Percentiles rank a stretch among this genome's conserved stretches.
Evolutionary conservation across 1,140 invertebrate genomes (phyloP).

Genomic region (Adoxophyes honmai): DNA sequence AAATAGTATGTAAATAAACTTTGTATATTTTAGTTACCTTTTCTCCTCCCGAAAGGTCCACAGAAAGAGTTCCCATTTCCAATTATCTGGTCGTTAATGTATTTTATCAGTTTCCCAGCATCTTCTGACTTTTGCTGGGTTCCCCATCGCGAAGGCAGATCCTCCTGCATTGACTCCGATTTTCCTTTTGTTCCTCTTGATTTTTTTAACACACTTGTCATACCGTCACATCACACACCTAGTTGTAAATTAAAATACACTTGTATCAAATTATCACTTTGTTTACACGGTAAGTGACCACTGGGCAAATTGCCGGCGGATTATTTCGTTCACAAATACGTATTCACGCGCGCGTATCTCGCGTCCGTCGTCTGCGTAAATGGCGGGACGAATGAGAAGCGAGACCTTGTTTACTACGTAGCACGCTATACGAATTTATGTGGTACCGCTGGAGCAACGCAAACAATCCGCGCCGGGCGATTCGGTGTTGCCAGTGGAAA

Average conservation of each 20-base stretch:
- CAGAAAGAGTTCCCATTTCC: conserved; percentile 87
- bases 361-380: neutral
- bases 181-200: conserved; percentile 69
- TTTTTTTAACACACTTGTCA: conserved; percentile 74
- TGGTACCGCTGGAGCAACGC: conserved; percentile 2
- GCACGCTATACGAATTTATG: neutral
- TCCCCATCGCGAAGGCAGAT: conserved; percentile 59
- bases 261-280: conserved; percentile 37
- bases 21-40: conserved; percentile 83
- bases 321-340: conserved; percentile 10
- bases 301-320: conserved; percentile 7
- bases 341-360: conserved; percentile 1
- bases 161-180: conserved; percentile 74
- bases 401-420: conserved; percentile 6
- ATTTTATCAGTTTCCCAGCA: conserved; percentile 83
- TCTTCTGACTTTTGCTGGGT: conserved; percentile 80
- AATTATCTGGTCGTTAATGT: conserved; percentile 88
- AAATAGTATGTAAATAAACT: no score
- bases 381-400: conserved; percentile 16
- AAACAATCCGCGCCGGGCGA: conserved; percentile 12
- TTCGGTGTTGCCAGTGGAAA: conserved; percentile 16
- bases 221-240: conserved; percentile 59
- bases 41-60: conserved; percentile 88
- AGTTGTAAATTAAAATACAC: conserved; percentile 18
- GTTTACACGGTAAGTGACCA: conserved; percentile 20